These are phyloP conservation scores for Anthoscopus minutus DNA, from an alignment of 2,113 vertebrate genomes.

Conservation along the genomic window DNA sequence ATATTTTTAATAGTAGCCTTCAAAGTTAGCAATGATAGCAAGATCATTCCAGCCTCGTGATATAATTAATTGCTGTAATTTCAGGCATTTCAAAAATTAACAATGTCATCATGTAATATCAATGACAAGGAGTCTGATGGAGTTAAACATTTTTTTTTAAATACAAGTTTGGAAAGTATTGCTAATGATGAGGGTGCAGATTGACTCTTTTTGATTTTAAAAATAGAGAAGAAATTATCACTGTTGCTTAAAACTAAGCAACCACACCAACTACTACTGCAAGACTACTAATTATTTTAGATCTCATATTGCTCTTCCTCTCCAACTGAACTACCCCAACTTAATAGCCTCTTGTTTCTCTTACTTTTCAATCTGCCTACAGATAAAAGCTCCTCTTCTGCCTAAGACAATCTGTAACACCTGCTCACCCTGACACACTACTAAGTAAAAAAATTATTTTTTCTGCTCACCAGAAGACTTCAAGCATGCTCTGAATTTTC, in stretches of 20 bases:
- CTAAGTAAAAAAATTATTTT: not conserved
- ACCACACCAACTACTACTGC: not conserved
- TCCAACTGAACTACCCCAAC: not conserved
- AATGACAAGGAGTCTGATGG: not conserved
- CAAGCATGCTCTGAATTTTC: not conserved
- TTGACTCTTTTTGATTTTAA: constrained; percentile 8
- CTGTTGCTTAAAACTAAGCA: not conserved
- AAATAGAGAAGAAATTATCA: not conserved
- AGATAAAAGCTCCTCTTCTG: not conserved
- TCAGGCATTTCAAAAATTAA: constrained; percentile 48
- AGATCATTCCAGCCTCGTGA: not conserved
- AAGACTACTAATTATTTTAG: not conserved
- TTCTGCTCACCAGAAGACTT: not conserved
- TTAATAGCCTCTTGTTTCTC: not conserved
- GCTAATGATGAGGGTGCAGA: not conserved
- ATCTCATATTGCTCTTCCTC: not conserved
- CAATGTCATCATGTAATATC: not conserved
- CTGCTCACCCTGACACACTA: not conserved
- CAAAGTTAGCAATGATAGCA: constrained; percentile 28
- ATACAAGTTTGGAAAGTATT: not conserved
- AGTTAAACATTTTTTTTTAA: constrained; percentile 35
- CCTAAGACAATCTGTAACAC: not conserved
- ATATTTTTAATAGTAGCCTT: constrained; percentile 34
- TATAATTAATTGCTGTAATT: constrained; percentile 57
- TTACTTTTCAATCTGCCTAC: not conserved